Percentiles rank a stretch among this genome's conserved stretches.
phyloP scores from a whole-genome alignment of 2,113 vertebrate genomes.

The Picathartes gymnocephalus region DNA sequence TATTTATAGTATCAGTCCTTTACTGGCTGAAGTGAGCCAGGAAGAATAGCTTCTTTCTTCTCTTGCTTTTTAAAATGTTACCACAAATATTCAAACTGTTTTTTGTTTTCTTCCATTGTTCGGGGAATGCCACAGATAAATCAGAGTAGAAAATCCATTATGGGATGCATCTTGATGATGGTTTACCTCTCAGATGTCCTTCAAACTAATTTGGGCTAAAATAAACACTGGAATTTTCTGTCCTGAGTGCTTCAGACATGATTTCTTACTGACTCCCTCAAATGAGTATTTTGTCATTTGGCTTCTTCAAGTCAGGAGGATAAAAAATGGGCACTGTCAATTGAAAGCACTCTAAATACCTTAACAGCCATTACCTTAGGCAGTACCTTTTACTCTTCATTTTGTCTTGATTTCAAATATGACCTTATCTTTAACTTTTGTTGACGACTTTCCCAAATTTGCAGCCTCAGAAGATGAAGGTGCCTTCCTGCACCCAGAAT shows the following conservation, averaged over 20 bases:
- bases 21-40: neutral
- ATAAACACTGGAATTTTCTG: neutral
- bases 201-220: neutral
- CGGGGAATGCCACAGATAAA: neutral
- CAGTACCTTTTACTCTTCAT: neutral
- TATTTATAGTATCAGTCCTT: neutral
- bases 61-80: neutral
- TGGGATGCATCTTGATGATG: neutral
- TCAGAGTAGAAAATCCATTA: neutral
- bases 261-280: neutral
- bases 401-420: conserved; percentile 31
- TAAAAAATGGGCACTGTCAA: conserved; percentile 23
- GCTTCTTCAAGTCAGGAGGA: neutral
- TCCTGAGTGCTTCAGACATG: neutral
- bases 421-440: neutral
- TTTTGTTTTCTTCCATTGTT: neutral
- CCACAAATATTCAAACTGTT: neutral
- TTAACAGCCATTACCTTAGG: conserved; percentile 28
- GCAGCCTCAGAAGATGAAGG: neutral
- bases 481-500: neutral
- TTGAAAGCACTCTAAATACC: conserved; percentile 12
- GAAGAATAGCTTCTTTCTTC: neutral
- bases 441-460: neutral
- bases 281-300: conserved; percentile 36
- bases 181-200: neutral